These are phyloP conservation scores for Drosophila mauritiana DNA, from an alignment of 1,140 invertebrate species.

Conservation along the genomic window DNA sequence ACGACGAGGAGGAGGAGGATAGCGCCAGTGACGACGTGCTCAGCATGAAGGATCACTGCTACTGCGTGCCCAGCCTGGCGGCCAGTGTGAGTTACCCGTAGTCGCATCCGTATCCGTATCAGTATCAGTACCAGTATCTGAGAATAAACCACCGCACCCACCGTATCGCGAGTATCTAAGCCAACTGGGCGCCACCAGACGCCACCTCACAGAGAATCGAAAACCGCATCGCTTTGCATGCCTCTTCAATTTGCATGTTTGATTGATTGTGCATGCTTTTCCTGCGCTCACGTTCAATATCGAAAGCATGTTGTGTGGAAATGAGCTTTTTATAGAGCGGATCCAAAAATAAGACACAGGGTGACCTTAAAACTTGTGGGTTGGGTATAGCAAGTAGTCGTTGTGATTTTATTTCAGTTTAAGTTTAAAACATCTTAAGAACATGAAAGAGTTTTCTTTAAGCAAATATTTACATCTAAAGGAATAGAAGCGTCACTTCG, in stretches of 20 bases:
- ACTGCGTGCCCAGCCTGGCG: conserved; percentile 82
- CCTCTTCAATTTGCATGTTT: conserved; percentile 63
- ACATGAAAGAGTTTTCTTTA: not conserved
- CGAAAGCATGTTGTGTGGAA: conserved; percentile 36
- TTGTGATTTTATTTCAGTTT: not conserved
- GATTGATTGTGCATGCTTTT: conserved; percentile 41
- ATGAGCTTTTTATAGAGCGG: conserved; percentile 34
- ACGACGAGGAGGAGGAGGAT: conserved; percentile 45
- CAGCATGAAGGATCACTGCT: conserved; percentile 81
- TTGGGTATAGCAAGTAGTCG: not conserved
- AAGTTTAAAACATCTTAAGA: not conserved
- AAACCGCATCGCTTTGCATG: conserved; percentile 43
- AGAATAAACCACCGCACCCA: conserved; percentile 36
- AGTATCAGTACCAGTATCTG: conserved; percentile 1
- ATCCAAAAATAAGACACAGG: conserved; percentile 44
- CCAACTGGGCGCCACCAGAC: conserved; percentile 34
- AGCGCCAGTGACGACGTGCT: conserved; percentile 71
- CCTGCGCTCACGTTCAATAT: conserved; percentile 44
- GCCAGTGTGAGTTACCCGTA: conserved; percentile 79
- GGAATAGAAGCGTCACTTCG: no score
- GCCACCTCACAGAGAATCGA: not conserved
- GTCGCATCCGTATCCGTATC: conserved; percentile 18
- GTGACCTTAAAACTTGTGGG: conserved; percentile 21
- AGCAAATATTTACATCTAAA: no score
- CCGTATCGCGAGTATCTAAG: conserved; percentile 59